phyloP scores from a whole-genome alignment of 1,140 invertebrate species.

The Drosophila tristis region DNA sequence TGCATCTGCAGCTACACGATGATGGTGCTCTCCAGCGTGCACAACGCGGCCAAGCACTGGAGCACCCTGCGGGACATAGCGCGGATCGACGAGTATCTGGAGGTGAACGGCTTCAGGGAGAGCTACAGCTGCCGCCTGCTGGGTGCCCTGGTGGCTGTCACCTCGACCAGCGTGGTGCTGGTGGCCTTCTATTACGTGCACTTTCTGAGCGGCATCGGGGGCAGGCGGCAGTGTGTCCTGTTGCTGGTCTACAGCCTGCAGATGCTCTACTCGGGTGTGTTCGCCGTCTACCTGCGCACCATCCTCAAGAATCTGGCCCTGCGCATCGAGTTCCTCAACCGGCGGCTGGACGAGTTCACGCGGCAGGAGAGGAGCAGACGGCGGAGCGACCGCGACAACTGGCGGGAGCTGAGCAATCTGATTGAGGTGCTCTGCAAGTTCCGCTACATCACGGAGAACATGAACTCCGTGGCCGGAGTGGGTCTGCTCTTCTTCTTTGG shows the following conservation, averaged over 20 bases:
- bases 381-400: slow-evolving; percentile 44
- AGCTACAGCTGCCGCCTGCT: slow-evolving; percentile 54
- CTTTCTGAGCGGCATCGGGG: slow-evolving; percentile 40
- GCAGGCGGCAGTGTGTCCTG: slow-evolving; percentile 22
- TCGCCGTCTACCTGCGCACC: slow-evolving; percentile 57
- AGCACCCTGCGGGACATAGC: slow-evolving; percentile 55
- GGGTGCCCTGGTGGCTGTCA: slow-evolving; percentile 20
- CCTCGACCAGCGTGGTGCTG: slow-evolving; percentile 31
- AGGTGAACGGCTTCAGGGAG: slow-evolving; percentile 35
- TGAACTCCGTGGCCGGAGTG: slow-evolving; percentile 62
- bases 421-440: slow-evolving; percentile 73
- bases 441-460: slow-evolving; percentile 68
- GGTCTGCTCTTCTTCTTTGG: slow-evolving; percentile 64
- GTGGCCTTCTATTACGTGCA: slow-evolving; percentile 71
- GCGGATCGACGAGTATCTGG: slow-evolving; percentile 56
- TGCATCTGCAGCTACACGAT: slow-evolving; percentile 68
- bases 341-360: slow-evolving; percentile 48
- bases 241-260: slow-evolving; percentile 58
- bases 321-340: slow-evolving; percentile 58
- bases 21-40: slow-evolving; percentile 49
- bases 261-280: slow-evolving; percentile 60
- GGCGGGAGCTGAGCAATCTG: slow-evolving; percentile 62
- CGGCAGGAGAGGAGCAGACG: slow-evolving; percentile 11
- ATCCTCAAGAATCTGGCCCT: slow-evolving; percentile 50
- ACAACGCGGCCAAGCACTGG: slow-evolving; percentile 52